Evolutionary conservation across 2,113 vertebrate species (phyloP).

Genomic region (Cyprinodon variegatus): DNA sequence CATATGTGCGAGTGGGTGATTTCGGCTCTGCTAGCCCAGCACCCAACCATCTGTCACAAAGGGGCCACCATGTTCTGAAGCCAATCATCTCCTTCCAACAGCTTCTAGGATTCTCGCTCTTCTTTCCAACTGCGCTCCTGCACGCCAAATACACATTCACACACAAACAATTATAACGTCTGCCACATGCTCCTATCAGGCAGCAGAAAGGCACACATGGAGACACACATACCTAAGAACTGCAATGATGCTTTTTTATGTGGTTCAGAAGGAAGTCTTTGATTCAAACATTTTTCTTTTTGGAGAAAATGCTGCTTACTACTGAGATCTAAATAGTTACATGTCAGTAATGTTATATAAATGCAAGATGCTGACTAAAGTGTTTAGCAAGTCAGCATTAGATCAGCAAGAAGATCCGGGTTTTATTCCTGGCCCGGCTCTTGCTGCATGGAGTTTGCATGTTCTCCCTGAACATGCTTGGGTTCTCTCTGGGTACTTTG

Average conservation of each 20-base stretch:
- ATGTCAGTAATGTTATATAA: slow-evolving; percentile 10
- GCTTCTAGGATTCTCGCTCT: slow-evolving; percentile 77
- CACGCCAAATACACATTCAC: slow-evolving; percentile 72
- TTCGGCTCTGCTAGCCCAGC: slow-evolving; percentile 68
- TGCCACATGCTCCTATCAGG: slow-evolving; percentile 69
- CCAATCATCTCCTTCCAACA: slow-evolving; percentile 82
- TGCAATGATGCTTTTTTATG: slow-evolving; percentile 47
- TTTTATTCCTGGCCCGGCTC: too few species aligned
- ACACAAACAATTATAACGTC: slow-evolving; percentile 68
- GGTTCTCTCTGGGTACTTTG: too few species aligned
- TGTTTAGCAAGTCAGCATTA: too few species aligned
- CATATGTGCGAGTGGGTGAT: slow-evolving; percentile 74
- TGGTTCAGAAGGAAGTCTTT: slow-evolving; percentile 28
- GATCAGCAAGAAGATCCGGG: too few species aligned
- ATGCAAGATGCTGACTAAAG: too few species aligned
- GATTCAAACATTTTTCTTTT: slow-evolving; percentile 23
- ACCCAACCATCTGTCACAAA: slow-evolving; percentile 84
- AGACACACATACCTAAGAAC: slow-evolving; percentile 41
- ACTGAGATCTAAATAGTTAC: slow-evolving; percentile 25
- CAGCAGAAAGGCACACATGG: slow-evolving; percentile 39
- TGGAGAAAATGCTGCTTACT: slow-evolving; percentile 49
- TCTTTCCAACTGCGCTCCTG: slow-evolving; percentile 74
- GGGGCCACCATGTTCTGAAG: slow-evolving; percentile 75
- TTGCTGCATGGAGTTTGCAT: too few species aligned
- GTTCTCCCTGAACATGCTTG: too few species aligned